A percentile compares a stretch with the other conserved stretches of the same genome.
phyloP scores from a whole-genome alignment of 2,113 vertebrate genomes.

The Protobothrops flavoviridis region DNA sequence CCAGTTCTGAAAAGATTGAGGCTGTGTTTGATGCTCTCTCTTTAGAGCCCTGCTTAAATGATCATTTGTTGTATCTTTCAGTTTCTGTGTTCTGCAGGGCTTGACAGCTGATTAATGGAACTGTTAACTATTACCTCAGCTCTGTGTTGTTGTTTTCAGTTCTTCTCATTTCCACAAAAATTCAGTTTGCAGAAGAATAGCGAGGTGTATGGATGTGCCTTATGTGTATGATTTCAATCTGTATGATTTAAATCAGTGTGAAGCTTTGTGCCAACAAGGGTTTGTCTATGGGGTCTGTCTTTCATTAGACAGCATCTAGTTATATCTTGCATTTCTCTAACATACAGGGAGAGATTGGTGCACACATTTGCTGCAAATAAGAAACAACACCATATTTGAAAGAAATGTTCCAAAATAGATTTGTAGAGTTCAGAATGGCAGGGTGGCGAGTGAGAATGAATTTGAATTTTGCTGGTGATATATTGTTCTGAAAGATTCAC shows the following conservation, averaged over 20 bases:
- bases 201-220: neutral
- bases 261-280: neutral
- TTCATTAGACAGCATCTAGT: neutral
- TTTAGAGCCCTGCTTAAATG: conserved; percentile 63
- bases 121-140: conserved; percentile 45
- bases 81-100: conserved; percentile 49
- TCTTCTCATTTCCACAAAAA: conserved; percentile 37
- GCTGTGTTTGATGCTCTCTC: conserved; percentile 65
- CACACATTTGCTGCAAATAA: neutral
- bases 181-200: conserved; percentile 24
- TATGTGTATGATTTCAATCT: conserved; percentile 21
- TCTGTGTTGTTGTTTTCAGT: conserved; percentile 44
- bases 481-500: conserved; percentile 36
- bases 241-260: conserved; percentile 12
- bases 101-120: conserved; percentile 62
- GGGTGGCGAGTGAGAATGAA: conserved; percentile 7
- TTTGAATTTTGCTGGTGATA: conserved; percentile 30
- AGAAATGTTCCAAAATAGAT: conserved; percentile 21
- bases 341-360: neutral
- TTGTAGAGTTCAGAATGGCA: conserved; percentile 37
- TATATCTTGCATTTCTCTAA: neutral
- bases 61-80: conserved; percentile 56
- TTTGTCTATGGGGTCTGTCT: conserved; percentile 21
- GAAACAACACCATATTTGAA: neutral
- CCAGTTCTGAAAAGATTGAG: conserved; percentile 70